phyloP scores from a whole-genome alignment of 1,140 invertebrate genomes.

The Macrobrachium nipponense region DNA sequence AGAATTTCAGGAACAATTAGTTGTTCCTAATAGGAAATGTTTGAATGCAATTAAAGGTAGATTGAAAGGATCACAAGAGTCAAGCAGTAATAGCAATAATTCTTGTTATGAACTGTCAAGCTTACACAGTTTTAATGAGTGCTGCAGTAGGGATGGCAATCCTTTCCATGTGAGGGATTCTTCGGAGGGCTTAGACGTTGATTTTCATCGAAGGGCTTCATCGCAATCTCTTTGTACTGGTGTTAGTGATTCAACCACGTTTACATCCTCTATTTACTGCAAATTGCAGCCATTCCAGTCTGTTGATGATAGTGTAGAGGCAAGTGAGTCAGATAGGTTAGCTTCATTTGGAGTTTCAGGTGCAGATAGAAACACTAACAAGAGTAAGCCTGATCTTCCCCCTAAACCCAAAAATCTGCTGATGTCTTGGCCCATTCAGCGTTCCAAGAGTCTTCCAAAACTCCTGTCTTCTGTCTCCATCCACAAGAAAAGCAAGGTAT shows the following conservation, averaged over 20 bases:
- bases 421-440: slow-evolving; percentile 57
- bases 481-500: slow-evolving; percentile 54
- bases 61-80: slow-evolving; percentile 44
- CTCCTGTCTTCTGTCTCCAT: slow-evolving; percentile 37
- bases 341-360: slow-evolving; percentile 10
- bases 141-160: slow-evolving; percentile 37
- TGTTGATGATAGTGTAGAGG: background rate
- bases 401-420: slow-evolving; percentile 46
- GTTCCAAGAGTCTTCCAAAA: slow-evolving; percentile 63
- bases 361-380: background rate
- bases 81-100: slow-evolving; percentile 30
- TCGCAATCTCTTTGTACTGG: slow-evolving; percentile 47
- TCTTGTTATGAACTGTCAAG: slow-evolving; percentile 45
- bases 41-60: background rate
- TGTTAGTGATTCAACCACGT: slow-evolving; percentile 12
- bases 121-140: slow-evolving; percentile 57
- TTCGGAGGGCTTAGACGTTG: slow-evolving; percentile 46
- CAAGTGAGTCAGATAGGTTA: too few species aligned
- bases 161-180: slow-evolving; percentile 36
- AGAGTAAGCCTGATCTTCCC: slow-evolving; percentile 28
- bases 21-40: background rate
- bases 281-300: slow-evolving; percentile 20
- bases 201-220: slow-evolving; percentile 49
- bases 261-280: slow-evolving; percentile 47
- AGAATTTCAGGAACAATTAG: slow-evolving; percentile 11